A percentile compares a stretch with the other conserved stretches of the same genome.
phyloP scores from a whole-genome alignment of 2,888 invertebrate genomes.

The Odontocerum albicorne region DNA sequence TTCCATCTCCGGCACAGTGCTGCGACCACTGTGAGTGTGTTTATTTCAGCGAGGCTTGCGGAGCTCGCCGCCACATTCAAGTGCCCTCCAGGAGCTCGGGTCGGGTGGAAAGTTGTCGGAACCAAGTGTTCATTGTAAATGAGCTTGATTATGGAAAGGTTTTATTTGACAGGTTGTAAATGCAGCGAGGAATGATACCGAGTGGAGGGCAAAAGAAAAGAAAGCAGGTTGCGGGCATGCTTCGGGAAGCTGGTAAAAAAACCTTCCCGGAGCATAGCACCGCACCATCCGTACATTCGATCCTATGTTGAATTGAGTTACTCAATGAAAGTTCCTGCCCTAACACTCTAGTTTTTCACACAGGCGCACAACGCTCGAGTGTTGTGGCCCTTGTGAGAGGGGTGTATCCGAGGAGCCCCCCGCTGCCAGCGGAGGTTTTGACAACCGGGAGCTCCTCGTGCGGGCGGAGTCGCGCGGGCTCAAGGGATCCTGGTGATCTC shows the following conservation, averaged over 20 bases:
- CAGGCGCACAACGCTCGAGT: constrained; percentile 9
- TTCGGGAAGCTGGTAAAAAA: constrained; percentile 18
- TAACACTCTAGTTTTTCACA: background rate
- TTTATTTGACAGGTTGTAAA: background rate
- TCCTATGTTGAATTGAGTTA: constrained; percentile 8
- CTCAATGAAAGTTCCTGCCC: constrained; percentile 7
- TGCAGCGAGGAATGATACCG: background rate
- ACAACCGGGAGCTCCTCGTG: constrained; percentile 1
- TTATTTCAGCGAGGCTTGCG: too few relatives aligned
- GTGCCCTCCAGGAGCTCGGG: background rate
- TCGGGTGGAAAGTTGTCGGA: too few relatives aligned
- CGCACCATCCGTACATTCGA: constrained; percentile 9
- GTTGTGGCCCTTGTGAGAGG: constrained; percentile 16
- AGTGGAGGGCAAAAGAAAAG: background rate
- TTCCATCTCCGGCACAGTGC: too few relatives aligned
- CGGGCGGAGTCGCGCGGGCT: constrained; percentile 30
- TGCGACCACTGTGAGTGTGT: too few relatives aligned
- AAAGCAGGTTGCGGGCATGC: background rate
- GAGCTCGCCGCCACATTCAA: too few relatives aligned
- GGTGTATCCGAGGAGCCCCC: background rate
- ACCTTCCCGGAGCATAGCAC: constrained; percentile 9
- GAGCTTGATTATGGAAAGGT: background rate
- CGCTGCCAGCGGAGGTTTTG: constrained; percentile 9
- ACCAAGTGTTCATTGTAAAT: background rate
- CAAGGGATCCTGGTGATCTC: constrained; percentile 26